A percentile compares a stretch with the other conserved stretches of the same genome.
Conservation (phyloP, 2,888 invertebrate species). For the Liopterus haemorrhoidalis region DNA sequence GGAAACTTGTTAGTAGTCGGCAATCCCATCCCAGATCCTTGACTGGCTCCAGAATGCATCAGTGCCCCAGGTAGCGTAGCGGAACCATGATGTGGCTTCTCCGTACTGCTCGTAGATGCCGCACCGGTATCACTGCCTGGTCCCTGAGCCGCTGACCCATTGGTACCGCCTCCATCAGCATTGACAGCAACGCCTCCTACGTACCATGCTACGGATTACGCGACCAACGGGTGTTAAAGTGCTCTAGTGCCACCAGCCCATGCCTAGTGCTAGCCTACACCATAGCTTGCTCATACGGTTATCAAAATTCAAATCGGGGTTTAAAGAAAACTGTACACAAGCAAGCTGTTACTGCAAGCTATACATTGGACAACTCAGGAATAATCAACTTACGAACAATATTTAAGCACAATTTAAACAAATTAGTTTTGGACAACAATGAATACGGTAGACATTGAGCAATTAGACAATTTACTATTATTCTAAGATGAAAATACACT, state of each 20-base stretch:
- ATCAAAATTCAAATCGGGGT: background rate
- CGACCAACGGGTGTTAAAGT: slow-evolving; percentile 25
- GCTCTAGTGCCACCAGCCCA: slow-evolving; percentile 23
- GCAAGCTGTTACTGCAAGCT: too few species aligned
- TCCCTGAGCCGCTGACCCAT: slow-evolving; percentile 46
- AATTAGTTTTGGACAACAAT: too few species aligned
- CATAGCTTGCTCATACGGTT: background rate
- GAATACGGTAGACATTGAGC: too few species aligned
- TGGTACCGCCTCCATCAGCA: slow-evolving; percentile 45
- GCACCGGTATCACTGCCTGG: slow-evolving; percentile 45
- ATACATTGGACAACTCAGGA: too few species aligned
- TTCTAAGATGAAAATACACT: too few species aligned
- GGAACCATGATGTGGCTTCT: slow-evolving; percentile 53
- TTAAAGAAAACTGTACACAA: background rate
- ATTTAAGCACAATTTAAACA: too few species aligned
- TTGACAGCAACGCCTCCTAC: slow-evolving; percentile 44
- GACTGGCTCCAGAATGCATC: slow-evolving; percentile 49
- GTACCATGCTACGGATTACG: slow-evolving; percentile 47
- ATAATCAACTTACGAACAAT: too few species aligned
- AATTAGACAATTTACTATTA: too few species aligned
- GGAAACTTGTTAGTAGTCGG: slow-evolving; percentile 60
- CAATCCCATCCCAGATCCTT: slow-evolving; percentile 37
- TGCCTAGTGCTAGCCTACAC: slow-evolving; percentile 18
- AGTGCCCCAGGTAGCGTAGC: slow-evolving; percentile 60
- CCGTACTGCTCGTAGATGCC: slow-evolving; percentile 13